phyloP scores from a whole-genome alignment of 1,140 invertebrate species.

The Ceratina calcarata region DNA sequence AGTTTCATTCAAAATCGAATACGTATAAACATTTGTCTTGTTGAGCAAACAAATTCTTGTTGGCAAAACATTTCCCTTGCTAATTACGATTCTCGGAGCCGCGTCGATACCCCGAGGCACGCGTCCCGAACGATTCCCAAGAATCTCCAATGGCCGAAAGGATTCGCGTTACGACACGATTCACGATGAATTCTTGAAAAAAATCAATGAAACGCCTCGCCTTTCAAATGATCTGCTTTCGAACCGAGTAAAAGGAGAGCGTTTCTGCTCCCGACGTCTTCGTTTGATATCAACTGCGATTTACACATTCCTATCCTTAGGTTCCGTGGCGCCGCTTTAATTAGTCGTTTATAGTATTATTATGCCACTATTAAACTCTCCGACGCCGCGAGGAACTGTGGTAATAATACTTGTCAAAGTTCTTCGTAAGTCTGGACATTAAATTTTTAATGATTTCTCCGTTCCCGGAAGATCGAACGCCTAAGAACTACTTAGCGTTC shows the following conservation, averaged over 20 bases:
- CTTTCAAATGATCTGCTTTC: constrained; percentile 54
- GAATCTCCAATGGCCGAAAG: neutral
- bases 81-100: constrained; percentile 6
- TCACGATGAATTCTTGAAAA: constrained; percentile 47
- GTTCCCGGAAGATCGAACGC: neutral
- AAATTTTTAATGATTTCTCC: neutral
- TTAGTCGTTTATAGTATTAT: neutral
- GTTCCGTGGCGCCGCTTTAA: neutral
- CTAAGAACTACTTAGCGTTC: neutral
- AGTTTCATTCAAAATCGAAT: neutral
- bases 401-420: neutral
- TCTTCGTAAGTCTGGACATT: neutral
- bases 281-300: constrained; percentile 3
- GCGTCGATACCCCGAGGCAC: neutral
- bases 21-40: neutral
- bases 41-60: neutral
- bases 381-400: neutral
- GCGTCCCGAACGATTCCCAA: neutral
- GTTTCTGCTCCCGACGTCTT: constrained; percentile 25
- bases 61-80: neutral
- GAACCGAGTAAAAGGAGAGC: constrained; percentile 54
- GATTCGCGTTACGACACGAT: constrained; percentile 30
- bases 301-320: neutral
- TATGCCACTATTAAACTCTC: neutral
- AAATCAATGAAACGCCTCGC: constrained; percentile 49